phyloP scores from a whole-genome alignment of 2,797 vertebrate species.

The Ambastaia sidthimunki region DNA sequence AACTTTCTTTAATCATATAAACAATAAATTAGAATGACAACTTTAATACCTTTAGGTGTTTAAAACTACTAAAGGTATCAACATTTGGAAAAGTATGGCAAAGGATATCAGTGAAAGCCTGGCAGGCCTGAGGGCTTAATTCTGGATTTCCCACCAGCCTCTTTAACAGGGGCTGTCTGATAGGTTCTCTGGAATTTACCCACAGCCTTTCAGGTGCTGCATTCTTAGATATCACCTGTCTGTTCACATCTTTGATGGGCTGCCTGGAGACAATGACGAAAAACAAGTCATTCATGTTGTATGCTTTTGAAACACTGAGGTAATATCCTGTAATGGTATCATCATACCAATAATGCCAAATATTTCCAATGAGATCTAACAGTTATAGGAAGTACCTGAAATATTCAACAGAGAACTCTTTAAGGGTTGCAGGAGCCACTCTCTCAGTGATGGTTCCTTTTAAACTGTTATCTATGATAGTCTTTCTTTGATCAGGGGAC shows the following conservation, averaged over 20 bases:
- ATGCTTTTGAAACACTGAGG: not conserved
- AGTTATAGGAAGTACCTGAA: slow-evolving; percentile 83
- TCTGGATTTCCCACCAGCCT: slow-evolving; percentile 77
- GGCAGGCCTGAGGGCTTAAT: slow-evolving; percentile 85
- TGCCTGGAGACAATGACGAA: slow-evolving; percentile 63
- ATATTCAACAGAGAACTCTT: slow-evolving; percentile 87
- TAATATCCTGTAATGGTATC: not conserved
- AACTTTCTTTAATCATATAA: too few species aligned
- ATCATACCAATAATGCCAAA: not conserved
- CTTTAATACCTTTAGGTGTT: too few species aligned
- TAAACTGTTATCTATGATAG: slow-evolving; percentile 73
- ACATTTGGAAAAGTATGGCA: not conserved
- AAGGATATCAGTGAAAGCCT: slow-evolving; percentile 96
- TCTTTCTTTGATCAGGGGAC: slow-evolving; percentile 89
- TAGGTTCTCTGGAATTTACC: slow-evolving; percentile 87
- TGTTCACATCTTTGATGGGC: slow-evolving; percentile 83
- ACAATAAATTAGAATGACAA: too few species aligned
- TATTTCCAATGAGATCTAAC: slow-evolving; percentile 9
- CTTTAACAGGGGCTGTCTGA: slow-evolving; percentile 89
- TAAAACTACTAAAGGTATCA: not conserved
- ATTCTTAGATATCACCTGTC: slow-evolving; percentile 84
- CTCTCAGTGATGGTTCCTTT: slow-evolving; percentile 72
- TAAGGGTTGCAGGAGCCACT: slow-evolving; percentile 82
- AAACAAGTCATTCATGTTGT: not conserved
- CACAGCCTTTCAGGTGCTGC: slow-evolving; percentile 82